A percentile compares a stretch with the other conserved stretches of the same genome.
phyloP scores from a whole-genome alignment of 2,113 vertebrate genomes.

The Callopanchax toddi region DNA sequence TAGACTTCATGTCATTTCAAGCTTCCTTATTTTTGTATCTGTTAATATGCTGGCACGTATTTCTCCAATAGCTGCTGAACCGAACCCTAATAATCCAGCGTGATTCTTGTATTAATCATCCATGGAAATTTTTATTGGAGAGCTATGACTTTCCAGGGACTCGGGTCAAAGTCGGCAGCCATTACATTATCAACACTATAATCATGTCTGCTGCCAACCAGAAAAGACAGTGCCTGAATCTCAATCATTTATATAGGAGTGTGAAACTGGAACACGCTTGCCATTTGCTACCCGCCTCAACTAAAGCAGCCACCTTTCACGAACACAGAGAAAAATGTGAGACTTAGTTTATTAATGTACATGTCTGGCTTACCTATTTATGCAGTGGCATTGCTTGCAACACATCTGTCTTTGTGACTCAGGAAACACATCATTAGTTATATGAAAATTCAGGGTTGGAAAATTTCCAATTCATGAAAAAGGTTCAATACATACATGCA shows the following conservation, averaged over 20 bases:
- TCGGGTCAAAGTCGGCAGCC: constrained; percentile 49
- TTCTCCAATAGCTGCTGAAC: constrained; percentile 30
- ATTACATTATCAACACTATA: constrained; percentile 21
- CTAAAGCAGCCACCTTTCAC: constrained; percentile 71
- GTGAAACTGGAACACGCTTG: constrained; percentile 32
- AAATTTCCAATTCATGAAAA: constrained; percentile 72
- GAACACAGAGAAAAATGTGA: constrained; percentile 58
- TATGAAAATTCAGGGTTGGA: constrained; percentile 53
- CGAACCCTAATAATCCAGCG: constrained; percentile 51
- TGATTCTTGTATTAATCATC: constrained; percentile 66
- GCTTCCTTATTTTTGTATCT: constrained; percentile 20
- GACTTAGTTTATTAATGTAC: constrained; percentile 67
- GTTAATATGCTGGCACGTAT: constrained; percentile 53
- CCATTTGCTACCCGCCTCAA: constrained; percentile 56
- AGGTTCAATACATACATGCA: constrained; percentile 39
- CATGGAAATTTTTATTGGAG: constrained; percentile 62
- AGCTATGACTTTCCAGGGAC: constrained; percentile 30
- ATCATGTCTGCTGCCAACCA: constrained; percentile 44
- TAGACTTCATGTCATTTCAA: constrained; percentile 17
- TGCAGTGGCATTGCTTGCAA: constrained; percentile 39
- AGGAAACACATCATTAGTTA: constrained; percentile 72
- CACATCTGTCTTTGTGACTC: constrained; percentile 66
- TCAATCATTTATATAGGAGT: constrained; percentile 63
- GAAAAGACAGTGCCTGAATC: constrained; percentile 41
- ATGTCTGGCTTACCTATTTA: constrained; percentile 57